phyloP scores from a whole-genome alignment of 2,888 invertebrate genomes.

The Andrena bucephala region DNA sequence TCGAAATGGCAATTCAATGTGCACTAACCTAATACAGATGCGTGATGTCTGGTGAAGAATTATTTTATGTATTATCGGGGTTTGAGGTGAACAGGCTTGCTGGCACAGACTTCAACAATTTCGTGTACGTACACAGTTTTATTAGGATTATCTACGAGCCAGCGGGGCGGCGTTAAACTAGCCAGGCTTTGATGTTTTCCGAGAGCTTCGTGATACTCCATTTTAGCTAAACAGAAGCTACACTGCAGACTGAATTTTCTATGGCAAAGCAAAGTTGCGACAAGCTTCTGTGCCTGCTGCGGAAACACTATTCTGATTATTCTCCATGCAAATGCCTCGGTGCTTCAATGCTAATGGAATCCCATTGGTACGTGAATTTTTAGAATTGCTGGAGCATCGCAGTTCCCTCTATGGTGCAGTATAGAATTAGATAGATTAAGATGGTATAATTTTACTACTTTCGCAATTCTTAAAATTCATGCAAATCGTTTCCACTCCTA shows the following conservation, averaged over 20 bases:
- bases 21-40: not conserved
- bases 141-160: constrained; percentile 41
- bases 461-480: too few relatives aligned
- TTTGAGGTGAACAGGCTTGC: not conserved
- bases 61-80: not conserved
- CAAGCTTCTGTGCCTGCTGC: not conserved
- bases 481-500: too few relatives aligned
- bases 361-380: too few relatives aligned
- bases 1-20: too few relatives aligned
- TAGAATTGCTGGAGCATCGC: too few relatives aligned
- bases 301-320: too few relatives aligned
- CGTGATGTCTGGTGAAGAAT: not conserved
- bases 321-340: too few relatives aligned
- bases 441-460: too few relatives aligned
- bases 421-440: too few relatives aligned
- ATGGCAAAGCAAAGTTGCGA: not conserved
- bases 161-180: constrained; percentile 3
- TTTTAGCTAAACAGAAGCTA: not conserved
- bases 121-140: constrained; percentile 38
- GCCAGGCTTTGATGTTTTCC: constrained; percentile 5
- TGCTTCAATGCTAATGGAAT: too few relatives aligned
- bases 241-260: not conserved
- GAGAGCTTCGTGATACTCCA: not conserved
- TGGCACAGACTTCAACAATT: constrained; percentile 35
- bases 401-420: too few relatives aligned